Percentiles rank a stretch among this genome's conserved stretches.
Evolutionary conservation across 2,113 vertebrate species (phyloP).

Genomic region (Nannobrachium achirus): DNA sequence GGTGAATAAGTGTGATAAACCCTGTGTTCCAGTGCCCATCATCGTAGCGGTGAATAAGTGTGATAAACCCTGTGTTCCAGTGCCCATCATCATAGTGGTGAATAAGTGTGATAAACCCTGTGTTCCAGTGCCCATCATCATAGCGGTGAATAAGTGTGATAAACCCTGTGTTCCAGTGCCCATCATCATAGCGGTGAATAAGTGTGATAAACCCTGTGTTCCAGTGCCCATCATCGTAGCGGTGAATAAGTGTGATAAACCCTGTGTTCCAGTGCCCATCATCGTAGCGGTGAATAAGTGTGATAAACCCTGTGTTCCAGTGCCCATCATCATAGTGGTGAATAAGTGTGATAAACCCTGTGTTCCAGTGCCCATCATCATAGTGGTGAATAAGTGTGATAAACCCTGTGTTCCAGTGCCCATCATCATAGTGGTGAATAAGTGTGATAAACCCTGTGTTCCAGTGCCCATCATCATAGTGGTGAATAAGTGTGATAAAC

Average conservation of each 20-base stretch:
- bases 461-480: constrained; percentile 93
- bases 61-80: no score
- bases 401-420: constrained; percentile 71
- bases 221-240: no score
- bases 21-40: constrained; percentile 16
- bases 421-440: no score
- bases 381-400: constrained; percentile 97
- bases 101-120: constrained; percentile 95
- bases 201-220: constrained; percentile 92
- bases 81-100: constrained; percentile 92
- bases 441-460: no score
- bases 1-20: constrained; percentile 96
- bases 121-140: no score
- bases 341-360: no score
- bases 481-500: constrained; percentile 96
- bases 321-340: no score
- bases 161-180: constrained; percentile 90
- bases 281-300: constrained; percentile 97
- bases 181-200: constrained; percentile 93
- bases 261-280: constrained; percentile 88
- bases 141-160: no score
- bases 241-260: no score
- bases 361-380: constrained; percentile 88
- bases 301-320: constrained; percentile 84
- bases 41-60: no score